Conservation (phyloP, 2,797 vertebrate genomes). For the Liasis olivaceus region DNA sequence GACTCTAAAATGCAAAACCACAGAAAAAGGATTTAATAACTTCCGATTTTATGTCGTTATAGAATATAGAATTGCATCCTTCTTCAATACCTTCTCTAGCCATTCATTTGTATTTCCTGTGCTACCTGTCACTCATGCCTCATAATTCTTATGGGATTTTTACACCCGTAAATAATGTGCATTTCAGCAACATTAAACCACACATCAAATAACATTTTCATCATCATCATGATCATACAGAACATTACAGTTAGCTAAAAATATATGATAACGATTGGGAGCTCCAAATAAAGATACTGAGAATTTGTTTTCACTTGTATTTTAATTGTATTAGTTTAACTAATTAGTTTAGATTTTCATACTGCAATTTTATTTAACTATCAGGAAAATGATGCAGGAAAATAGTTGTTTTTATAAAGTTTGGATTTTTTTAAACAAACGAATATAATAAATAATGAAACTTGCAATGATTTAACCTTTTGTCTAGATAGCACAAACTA, state of each 20-base stretch:
- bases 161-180: neutral
- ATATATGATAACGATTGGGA: neutral
- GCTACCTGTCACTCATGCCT: neutral
- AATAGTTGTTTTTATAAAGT: no score
- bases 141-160: neutral
- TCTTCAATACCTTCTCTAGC: neutral
- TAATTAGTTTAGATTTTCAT: no score
- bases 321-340: no score
- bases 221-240: neutral
- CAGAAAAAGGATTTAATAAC: neutral
- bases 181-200: constrained; percentile 6
- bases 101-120: neutral
- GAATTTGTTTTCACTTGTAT: no score
- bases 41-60: neutral
- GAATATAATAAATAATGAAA: no score
- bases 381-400: no score
- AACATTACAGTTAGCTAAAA: neutral
- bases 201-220: constrained; percentile 11
- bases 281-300: no score
- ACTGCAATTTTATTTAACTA: no score
- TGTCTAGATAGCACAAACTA: no score
- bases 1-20: neutral
- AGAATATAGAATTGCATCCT: neutral
- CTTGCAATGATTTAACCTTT: no score
- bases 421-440: no score